Percentiles rank a stretch among this genome's conserved stretches.
Evolutionary conservation across 2,797 vertebrate species (phyloP).

Genomic region (Cirrhinus molitorella): DNA sequence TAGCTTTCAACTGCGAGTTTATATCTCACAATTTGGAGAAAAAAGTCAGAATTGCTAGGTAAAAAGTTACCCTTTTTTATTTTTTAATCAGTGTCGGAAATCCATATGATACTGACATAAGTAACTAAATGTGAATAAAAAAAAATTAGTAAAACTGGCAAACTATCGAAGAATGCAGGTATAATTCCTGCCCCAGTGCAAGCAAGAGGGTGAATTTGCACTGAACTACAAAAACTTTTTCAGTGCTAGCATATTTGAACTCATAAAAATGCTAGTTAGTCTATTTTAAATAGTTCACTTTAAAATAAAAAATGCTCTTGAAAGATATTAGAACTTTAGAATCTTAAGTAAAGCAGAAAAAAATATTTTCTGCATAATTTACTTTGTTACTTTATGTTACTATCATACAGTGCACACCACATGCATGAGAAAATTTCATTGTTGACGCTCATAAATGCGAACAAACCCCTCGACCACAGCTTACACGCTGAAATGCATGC

Average conservation of each 20-base stretch:
- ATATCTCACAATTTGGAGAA: too few relatives aligned
- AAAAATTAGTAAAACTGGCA: not conserved
- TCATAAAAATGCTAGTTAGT: not conserved
- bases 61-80: too few relatives aligned
- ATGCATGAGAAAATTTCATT: constrained; percentile 29
- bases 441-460: not conserved
- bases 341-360: constrained; percentile 4
- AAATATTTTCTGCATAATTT: not conserved
- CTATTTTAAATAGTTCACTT: not conserved
- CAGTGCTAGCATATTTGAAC: not conserved
- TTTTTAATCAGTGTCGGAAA: too few relatives aligned
- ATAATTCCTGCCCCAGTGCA: not conserved
- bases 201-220: not conserved
- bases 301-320: too few relatives aligned
- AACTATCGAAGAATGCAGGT: not conserved
- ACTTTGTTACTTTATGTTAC: not conserved
- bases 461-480: not conserved
- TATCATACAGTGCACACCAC: not conserved
- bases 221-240: not conserved
- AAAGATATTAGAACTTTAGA: not conserved
- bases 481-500: constrained; percentile 33
- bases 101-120: too few relatives aligned
- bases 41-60: too few relatives aligned
- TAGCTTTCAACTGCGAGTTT: too few relatives aligned
- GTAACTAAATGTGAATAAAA: constrained; percentile 3